Base-by-base conservation (phyloP, 2,888 invertebrate genomes). In the Craniophora ligustri region DNA sequence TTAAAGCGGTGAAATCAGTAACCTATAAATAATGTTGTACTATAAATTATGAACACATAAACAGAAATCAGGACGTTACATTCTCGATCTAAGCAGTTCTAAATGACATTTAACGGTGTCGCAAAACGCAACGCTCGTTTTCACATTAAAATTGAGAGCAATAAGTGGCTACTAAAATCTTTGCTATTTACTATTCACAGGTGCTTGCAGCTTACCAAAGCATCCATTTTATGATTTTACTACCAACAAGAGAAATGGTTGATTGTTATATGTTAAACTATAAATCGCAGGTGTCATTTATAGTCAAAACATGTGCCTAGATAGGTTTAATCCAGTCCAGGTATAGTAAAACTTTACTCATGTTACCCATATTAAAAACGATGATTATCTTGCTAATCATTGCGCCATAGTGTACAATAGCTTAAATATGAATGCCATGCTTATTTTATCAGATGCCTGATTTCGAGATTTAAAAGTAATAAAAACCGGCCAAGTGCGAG, bases 181-280 rank as follows among this genome's bases (percentile, higher is more conserved):
- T 41, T 49, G 48, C 40, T 35, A 34, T 26, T 2, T 28, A 15
- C 26, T 49, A 41, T 35, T 41, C 4, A 15, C 34, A 49, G 48
- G 48, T 34, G 34, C 13, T 10, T 26, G 14, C 5, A 11, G 23
- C 10, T 28, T n/a, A 32, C 23, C 32, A 7, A n/a, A 0, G 7
- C 10, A 6, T 4, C 4, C 31, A 21, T 42, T 42, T 15, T n/a
- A 6, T 2, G 21, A 21, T 42, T 42, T 15, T n/a, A 6, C 10
- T 13, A 41, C 18, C 18, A 14, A 30, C 11, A n/a, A 41, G 10
- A 11, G 31, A 14, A 19, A 30, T 31, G 18, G 14, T 19, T 31
- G 18, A 13, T 11, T 13, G 8, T 19, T 8, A 16, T 6, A 41
- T 41, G 13, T n/a, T 5, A 31, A 8, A 19, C 19, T 41, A 41